These are phyloP conservation scores for Laterallus jamaicensis DNA, from an alignment of 2,113 vertebrate genomes.

Conservation along the genomic window DNA sequence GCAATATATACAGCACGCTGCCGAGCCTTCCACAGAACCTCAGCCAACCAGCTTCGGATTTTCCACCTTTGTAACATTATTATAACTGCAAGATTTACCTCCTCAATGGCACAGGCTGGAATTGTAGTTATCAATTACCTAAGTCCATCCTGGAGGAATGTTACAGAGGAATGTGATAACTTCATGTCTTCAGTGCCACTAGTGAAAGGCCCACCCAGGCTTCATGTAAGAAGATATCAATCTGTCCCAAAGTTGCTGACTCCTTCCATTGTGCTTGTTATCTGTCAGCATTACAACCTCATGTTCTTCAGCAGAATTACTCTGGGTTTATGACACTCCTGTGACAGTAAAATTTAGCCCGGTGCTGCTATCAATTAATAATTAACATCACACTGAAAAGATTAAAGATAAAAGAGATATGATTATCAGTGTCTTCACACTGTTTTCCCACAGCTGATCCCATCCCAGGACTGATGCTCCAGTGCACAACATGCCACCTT, in stretches of 20 bases:
- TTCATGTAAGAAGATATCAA: not conserved
- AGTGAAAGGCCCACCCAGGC: not conserved
- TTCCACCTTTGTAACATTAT: not conserved
- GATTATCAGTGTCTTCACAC: not conserved
- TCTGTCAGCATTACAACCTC: not conserved
- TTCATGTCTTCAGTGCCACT: not conserved
- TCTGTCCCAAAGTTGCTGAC: not conserved
- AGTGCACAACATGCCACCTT: not conserved
- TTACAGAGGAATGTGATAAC: not conserved
- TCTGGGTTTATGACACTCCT: not conserved
- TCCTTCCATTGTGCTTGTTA: not conserved
- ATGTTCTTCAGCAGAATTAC: not conserved
- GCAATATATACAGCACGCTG: conserved; percentile 23
- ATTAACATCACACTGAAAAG: conserved; percentile 27
- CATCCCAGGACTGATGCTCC: not conserved
- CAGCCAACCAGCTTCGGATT: not conserved
- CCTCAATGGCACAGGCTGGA: not conserved
- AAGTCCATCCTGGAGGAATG: not conserved
- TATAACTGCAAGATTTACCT: not conserved
- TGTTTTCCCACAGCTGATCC: not conserved
- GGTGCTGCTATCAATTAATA: not conserved
- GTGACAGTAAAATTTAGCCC: not conserved
- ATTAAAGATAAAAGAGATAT: not conserved
- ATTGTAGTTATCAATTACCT: not conserved
- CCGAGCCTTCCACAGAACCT: not conserved